Conservation (phyloP, 1,140 invertebrate genomes). For the Mercenaria mercenaria region DNA sequence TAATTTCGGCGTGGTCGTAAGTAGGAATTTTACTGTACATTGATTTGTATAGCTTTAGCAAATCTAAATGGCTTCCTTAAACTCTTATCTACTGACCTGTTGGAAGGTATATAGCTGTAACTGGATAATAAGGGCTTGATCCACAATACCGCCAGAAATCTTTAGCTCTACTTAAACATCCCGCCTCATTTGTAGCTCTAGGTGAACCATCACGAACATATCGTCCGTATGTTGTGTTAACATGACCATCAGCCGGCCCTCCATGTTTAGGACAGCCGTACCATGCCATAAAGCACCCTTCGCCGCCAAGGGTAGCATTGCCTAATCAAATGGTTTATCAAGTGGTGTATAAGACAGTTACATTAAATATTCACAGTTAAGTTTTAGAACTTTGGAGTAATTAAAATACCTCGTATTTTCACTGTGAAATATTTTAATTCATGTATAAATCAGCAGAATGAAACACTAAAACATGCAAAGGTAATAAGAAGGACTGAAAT, state of each 20-base stretch:
- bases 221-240: background rate
- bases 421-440: background rate
- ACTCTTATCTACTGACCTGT: too few species aligned
- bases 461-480: background rate
- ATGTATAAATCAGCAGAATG: background rate
- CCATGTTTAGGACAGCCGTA: conserved; percentile 69
- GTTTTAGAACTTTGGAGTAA: background rate
- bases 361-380: background rate
- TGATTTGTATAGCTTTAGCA: too few species aligned
- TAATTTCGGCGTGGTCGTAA: too few species aligned
- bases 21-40: too few species aligned
- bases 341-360: background rate
- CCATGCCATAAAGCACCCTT: conserved; percentile 62
- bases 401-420: background rate
- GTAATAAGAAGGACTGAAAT: background rate
- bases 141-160: conserved; percentile 64
- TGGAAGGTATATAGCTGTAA: background rate
- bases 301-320: conserved; percentile 66
- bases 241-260: conserved; percentile 22
- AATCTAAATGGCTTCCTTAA: too few species aligned
- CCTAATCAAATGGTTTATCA: too few species aligned
- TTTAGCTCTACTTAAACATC: conserved; percentile 62
- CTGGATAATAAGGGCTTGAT: background rate
- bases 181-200: conserved; percentile 9
- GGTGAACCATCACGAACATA: background rate